Percentiles rank a stretch among this genome's conserved stretches.
phyloP scores from a whole-genome alignment of 2,888 invertebrate genomes.

The Spodoptera picta region DNA sequence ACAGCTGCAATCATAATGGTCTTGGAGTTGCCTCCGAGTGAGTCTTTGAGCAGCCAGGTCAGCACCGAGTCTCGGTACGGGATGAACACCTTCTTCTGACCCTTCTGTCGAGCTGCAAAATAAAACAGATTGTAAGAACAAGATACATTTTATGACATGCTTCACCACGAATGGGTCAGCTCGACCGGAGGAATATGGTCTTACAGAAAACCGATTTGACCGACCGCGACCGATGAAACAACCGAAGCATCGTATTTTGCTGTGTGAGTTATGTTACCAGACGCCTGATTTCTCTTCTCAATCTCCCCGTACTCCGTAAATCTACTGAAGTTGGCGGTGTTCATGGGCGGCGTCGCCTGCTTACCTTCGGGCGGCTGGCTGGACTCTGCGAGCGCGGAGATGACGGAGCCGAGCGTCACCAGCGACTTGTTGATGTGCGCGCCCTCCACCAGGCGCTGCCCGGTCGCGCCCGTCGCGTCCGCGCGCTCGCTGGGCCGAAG shows the following conservation, averaged over 20 bases:
- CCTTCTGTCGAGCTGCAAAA: slow-evolving; percentile 75
- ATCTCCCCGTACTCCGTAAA: too few species aligned
- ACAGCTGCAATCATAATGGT: slow-evolving; percentile 97
- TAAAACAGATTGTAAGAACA: neutral
- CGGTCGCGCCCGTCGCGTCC: slow-evolving; percentile 96
- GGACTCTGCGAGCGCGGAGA: slow-evolving; percentile 94
- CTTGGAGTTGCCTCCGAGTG: slow-evolving; percentile 96
- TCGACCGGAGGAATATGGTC: too few species aligned
- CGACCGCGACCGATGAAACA: too few species aligned
- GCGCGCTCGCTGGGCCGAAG: slow-evolving; percentile 92
- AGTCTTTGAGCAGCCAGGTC: slow-evolving; percentile 96
- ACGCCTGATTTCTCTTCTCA: too few species aligned
- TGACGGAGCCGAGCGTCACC: slow-evolving; percentile 95
- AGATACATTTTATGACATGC: neutral
- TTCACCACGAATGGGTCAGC: too few species aligned
- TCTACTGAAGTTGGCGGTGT: too few species aligned
- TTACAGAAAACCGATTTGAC: too few species aligned
- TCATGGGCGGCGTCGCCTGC: too few species aligned
- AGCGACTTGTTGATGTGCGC: slow-evolving; percentile 97
- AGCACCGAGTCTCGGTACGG: slow-evolving; percentile 96
- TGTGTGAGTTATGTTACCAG: too few species aligned
- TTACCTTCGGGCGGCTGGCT: slow-evolving; percentile 71
- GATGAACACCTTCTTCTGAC: slow-evolving; percentile 91
- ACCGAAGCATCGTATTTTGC: too few species aligned
- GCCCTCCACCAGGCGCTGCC: slow-evolving; percentile 96